Evolutionary conservation across 1,140 invertebrate species (phyloP).

Genomic region (Neodiprion fabricii): DNA sequence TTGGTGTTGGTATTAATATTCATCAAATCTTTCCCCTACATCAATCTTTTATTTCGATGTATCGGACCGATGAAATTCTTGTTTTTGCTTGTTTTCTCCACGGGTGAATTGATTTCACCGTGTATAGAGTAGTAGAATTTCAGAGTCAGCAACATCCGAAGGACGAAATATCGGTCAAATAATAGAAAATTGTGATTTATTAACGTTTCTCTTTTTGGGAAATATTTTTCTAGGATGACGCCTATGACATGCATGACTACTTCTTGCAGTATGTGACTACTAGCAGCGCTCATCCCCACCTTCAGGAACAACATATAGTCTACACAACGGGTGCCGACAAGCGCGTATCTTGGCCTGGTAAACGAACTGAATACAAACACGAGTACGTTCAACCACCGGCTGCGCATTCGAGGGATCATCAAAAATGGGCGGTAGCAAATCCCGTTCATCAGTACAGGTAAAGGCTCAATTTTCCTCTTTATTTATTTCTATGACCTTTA

Average conservation of each 20-base stretch:
- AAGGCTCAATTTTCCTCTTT: neutral
- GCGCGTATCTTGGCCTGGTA: slow-evolving; percentile 66
- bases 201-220: slow-evolving; percentile 25
- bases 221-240: slow-evolving; percentile 56
- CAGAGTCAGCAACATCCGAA: neutral
- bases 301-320: slow-evolving; percentile 66
- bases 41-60: neutral
- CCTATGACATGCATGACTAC: slow-evolving; percentile 60
- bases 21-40: neutral
- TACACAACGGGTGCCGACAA: slow-evolving; percentile 65
- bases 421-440: slow-evolving; percentile 65
- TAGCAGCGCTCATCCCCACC: slow-evolving; percentile 55
- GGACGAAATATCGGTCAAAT: neutral
- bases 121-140: neutral
- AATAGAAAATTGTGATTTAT: slow-evolving; percentile 12
- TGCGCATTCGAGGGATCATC: slow-evolving; percentile 66
- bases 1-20: slow-evolving; percentile 4
- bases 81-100: neutral
- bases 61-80: neutral
- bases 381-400: slow-evolving; percentile 71
- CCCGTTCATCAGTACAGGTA: slow-evolving; percentile 68
- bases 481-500: neutral
- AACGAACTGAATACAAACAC: slow-evolving; percentile 62
- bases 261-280: slow-evolving; percentile 65
- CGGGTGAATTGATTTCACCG: neutral